phyloP scores from a whole-genome alignment of 2,113 vertebrate genomes.

The Malurus alboscapulatus region DNA sequence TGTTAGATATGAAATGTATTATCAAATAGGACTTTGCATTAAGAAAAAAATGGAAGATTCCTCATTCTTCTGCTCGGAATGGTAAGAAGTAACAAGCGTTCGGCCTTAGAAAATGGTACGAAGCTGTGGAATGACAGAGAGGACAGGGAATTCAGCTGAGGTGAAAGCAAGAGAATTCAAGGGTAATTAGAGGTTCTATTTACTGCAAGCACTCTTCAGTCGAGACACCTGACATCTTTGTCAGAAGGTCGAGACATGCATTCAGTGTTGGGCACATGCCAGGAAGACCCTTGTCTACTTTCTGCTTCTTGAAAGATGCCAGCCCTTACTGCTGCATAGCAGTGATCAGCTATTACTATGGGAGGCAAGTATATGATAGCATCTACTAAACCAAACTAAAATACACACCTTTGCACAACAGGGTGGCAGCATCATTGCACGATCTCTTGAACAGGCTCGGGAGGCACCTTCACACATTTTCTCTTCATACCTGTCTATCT shows the following conservation, averaged over 20 bases:
- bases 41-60: neutral
- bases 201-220: neutral
- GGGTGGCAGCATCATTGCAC: constrained; percentile 55
- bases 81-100: neutral
- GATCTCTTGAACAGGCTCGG: constrained; percentile 64
- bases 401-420: constrained; percentile 74
- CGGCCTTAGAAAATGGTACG: neutral
- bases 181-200: neutral
- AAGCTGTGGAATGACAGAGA: neutral
- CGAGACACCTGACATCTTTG: neutral
- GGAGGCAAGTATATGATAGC: neutral
- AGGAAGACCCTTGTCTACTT: neutral
- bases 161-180: neutral
- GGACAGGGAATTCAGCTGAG: neutral
- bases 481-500: constrained; percentile 61
- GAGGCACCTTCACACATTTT: constrained; percentile 65
- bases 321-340: neutral
- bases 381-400: neutral
- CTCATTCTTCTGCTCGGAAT: neutral
- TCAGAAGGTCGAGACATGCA: neutral
- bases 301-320: neutral
- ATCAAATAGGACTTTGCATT: neutral
- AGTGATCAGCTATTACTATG: neutral
- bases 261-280: neutral
- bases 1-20: neutral